Conservation (phyloP, 2,113 vertebrate genomes). For the Callaeas wilsoni region DNA sequence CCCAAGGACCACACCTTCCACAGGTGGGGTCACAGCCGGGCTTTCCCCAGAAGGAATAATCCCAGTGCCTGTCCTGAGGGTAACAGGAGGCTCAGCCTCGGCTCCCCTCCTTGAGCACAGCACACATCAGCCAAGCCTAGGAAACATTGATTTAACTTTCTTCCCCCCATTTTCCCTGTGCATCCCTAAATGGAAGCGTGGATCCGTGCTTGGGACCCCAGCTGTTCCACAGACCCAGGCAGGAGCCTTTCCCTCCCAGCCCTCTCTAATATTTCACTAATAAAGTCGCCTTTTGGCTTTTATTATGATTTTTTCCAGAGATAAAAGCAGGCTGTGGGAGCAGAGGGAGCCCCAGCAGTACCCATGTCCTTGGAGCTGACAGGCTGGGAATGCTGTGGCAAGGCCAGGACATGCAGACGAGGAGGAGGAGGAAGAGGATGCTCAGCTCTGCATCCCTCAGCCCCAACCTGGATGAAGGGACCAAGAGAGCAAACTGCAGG, state of each 20-base stretch:
- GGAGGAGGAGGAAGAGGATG: neutral
- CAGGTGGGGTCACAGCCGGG: accelerated
- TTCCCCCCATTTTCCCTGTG: neutral
- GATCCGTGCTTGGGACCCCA: neutral
- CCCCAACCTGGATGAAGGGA: neutral
- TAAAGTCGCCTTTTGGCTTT: constrained; percentile 26
- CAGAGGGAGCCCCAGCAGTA: neutral
- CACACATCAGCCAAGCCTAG: neutral
- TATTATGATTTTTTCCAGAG: neutral
- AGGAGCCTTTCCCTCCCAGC: neutral
- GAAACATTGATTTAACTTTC: neutral
- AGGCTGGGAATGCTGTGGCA: neutral
- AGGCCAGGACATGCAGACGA: neutral
- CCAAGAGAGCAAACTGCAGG: neutral
- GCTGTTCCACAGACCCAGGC: neutral
- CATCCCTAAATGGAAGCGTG: neutral
- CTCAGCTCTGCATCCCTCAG: neutral
- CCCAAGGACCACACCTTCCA: neutral
- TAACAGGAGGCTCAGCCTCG: neutral
- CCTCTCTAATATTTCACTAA: neutral
- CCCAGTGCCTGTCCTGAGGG: neutral
- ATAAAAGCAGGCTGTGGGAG: constrained; percentile 7
- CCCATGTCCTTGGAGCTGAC: constrained; percentile 27
- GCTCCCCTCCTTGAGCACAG: neutral
- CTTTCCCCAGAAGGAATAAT: neutral